Base-by-base conservation (phyloP, 2,888 invertebrate species). In the Thereva nobilitata region DNA sequence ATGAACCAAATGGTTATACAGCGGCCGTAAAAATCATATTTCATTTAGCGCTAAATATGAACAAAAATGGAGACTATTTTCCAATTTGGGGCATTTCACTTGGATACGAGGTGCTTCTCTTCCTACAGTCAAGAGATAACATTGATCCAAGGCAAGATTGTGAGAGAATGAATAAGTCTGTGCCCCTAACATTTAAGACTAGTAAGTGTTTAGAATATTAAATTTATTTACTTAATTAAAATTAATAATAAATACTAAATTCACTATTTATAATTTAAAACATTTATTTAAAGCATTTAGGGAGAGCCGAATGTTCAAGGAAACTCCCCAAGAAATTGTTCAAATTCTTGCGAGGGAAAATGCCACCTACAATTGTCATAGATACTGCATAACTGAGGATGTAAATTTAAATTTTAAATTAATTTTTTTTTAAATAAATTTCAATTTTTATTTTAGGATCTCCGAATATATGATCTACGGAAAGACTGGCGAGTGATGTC, bases 291-390 rank as follows among this genome's bases (percentile, higher is more conserved):
- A 74, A 90, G 92, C 83, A 76, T 87, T 81, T 72, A 78, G 79
- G 2, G 70, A 75, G 0, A 91, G 91, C 72, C 86, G 85, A 72
- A 77, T 94, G 76, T 93, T 91, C 76, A 78, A 78, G 5, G 73
- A 83, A 4, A 85, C 89, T 0, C 85, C 90, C 0, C 72, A 79
- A 0, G 83, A 88, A 1, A 75, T 93, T 0, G 76, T 88, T 7
- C 67, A 84, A 0, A 82, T 86, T 61, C 77, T 95, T 56, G 74
- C 79, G 41, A 83, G 77, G 0, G 80, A 89, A 74, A 80, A 87
- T 61, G 86, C 92, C 0, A 93, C 93, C 0, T 84, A 86, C 0
- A 92, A 94, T 79, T 88, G 85, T 74, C 95, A 94, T 77, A 79
- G 83, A 45, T 89, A 80, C 74, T 92, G 92, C 74, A 82, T 91